A percentile compares a stretch with the other conserved stretches of the same genome.
Conservation (phyloP, 92 coral and sea anemone genomes). For the Bergia sp. region DNA sequence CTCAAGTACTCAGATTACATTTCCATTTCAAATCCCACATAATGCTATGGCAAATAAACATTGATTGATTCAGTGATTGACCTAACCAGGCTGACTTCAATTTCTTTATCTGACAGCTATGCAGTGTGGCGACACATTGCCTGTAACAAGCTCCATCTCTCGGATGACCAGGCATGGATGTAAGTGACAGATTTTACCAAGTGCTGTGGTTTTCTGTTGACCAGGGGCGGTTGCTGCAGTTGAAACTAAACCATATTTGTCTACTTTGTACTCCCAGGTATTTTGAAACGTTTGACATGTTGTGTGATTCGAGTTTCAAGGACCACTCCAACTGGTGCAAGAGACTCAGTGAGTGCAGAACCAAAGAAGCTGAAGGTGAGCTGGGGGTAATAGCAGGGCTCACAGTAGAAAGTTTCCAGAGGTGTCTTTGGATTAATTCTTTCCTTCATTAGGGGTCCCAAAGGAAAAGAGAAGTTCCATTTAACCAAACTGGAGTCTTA, state of each 20-base stretch:
- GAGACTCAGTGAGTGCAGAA: constrained; percentile 70
- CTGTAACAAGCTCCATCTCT: constrained; percentile 84
- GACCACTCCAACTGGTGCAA: constrained; percentile 75
- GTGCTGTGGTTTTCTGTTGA: not conserved
- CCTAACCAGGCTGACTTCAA: not conserved
- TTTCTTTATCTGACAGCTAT: constrained; percentile 59
- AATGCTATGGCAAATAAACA: not conserved
- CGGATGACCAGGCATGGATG: constrained; percentile 98
- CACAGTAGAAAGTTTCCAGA: not conserved
- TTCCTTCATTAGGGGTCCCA: too few species aligned
- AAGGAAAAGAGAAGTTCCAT: too few species aligned
- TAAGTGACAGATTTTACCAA: constrained; percentile 53
- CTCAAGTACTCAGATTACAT: too few species aligned
- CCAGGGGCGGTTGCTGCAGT: not conserved
- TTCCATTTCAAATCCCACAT: too few species aligned
- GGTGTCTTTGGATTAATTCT: too few species aligned
- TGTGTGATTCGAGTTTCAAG: constrained; percentile 82
- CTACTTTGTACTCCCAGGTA: constrained; percentile 60
- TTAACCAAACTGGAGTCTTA: too few species aligned
- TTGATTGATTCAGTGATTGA: not conserved
- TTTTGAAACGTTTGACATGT: constrained; percentile 97
- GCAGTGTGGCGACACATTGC: constrained; percentile 97
- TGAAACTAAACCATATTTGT: not conserved
- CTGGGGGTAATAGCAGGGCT: too few species aligned
- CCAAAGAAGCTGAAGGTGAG: constrained; percentile 66